A percentile compares a stretch with the other conserved stretches of the same genome.
These are phyloP conservation scores for Acronicta alni DNA, from an alignment of 2,888 invertebrate genomes.

Conservation along the genomic window DNA sequence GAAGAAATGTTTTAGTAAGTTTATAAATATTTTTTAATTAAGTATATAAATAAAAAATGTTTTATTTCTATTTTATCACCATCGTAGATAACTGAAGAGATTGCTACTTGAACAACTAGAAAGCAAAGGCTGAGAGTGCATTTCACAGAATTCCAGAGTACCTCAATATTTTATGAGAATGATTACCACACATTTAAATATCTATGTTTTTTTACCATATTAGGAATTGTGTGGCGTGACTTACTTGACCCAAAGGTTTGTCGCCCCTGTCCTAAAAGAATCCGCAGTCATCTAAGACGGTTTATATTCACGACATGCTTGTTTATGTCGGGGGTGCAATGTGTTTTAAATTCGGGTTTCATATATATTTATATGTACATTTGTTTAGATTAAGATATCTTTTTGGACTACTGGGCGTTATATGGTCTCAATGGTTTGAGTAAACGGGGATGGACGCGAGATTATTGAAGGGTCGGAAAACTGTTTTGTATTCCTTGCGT, in stretches of 20 bases:
- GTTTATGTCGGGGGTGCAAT: conserved; percentile 45
- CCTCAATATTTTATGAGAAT: too few species aligned
- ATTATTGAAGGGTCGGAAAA: conserved; percentile 2
- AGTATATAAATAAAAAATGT: too few species aligned
- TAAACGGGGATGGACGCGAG: neutral
- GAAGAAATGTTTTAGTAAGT: too few species aligned
- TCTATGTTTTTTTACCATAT: too few species aligned
- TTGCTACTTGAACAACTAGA: too few species aligned
- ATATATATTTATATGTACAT: conserved; percentile 64
- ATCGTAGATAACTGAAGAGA: too few species aligned
- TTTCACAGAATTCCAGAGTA: too few species aligned
- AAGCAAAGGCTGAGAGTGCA: too few species aligned
- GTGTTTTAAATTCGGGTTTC: conserved; percentile 60
- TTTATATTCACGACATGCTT: conserved; percentile 73
- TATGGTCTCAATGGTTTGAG: conserved; percentile 19
- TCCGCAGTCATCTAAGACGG: conserved; percentile 54
- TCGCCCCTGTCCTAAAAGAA: conserved; percentile 39
- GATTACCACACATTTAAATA: neutral
- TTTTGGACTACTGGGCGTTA: conserved; percentile 23
- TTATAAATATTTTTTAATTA: too few species aligned
- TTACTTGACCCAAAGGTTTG: neutral
- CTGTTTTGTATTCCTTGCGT: neutral
- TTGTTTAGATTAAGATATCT: conserved; percentile 59
- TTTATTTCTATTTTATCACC: too few species aligned
- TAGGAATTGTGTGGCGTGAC: neutral